These are phyloP conservation scores for Dioctria rufipes DNA, from an alignment of 2,888 invertebrate genomes.

Conservation along the genomic window DNA sequence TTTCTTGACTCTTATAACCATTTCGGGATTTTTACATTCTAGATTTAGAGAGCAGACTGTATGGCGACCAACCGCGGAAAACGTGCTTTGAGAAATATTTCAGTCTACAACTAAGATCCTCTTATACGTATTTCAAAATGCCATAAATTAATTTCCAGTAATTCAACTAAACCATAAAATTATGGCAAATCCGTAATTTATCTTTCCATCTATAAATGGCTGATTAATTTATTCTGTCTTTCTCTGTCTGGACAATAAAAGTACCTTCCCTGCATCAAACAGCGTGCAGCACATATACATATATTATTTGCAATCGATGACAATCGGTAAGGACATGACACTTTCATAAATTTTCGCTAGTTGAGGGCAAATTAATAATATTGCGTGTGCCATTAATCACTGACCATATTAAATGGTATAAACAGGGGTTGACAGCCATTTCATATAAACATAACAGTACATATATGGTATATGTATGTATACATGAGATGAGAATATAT, in stretches of 20 bases:
- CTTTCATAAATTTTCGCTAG: constrained; percentile 55
- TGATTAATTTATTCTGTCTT: constrained; percentile 23
- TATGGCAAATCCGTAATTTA: constrained; percentile 35
- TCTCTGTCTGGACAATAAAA: not conserved
- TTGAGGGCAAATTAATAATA: constrained; percentile 55
- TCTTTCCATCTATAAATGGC: constrained; percentile 18
- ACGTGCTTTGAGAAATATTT: too few species aligned
- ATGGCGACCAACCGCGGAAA: not conserved
- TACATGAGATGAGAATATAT: not conserved
- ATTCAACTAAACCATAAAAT: constrained; percentile 1
- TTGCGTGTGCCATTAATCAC: constrained; percentile 56
- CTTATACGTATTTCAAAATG: not conserved
- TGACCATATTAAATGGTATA: constrained; percentile 52
- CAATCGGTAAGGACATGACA: constrained; percentile 46
- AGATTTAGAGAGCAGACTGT: not conserved
- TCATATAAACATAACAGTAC: too few species aligned
- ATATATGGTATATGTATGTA: too few species aligned
- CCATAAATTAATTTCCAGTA: constrained; percentile 17
- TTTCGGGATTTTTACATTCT: not conserved
- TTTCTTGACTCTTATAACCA: not conserved
- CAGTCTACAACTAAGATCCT: not conserved
- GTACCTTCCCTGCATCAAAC: not conserved
- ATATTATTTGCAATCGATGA: constrained; percentile 24
- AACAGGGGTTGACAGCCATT: not conserved
- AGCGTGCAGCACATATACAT: not conserved